Evolutionary conservation across 2,797 vertebrate genomes (phyloP), one percentile per base, ranked within the genome.

Genomic region (Fundulus diaphanus): DNA sequence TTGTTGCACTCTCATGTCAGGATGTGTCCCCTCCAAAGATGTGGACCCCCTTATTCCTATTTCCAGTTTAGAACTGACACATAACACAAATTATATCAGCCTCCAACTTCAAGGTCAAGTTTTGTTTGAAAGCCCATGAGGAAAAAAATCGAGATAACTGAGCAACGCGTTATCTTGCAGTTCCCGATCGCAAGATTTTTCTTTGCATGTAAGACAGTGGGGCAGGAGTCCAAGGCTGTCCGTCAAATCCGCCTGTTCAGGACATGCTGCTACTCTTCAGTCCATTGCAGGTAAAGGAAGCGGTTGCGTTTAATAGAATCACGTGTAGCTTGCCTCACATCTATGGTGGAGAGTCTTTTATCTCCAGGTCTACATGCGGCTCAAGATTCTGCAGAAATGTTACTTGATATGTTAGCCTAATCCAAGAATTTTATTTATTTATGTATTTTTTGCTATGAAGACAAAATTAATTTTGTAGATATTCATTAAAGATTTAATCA

Each of bases 151-250:
- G 24, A 78, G 82, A 90, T 85, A 81, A 82, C 66, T 35, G 2
- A 7, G 1, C 29, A 61, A 84, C 15, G 61, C 80, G 5, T 88
- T 85, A 85, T 83, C 84, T 74, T 46, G 20, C 48, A 48, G 11
- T 80, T 85, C 70, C 81, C 69, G 13, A 67, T 82, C 29, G 42
- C 29, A 8, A 33, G 33, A 46, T 66, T 20, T 76, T 0, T 35
- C 42, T 37, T 75, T 16, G 49, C 42, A 13, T 33, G 13, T 3
- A 2, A 8, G 70, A 13, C 0, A 40, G 22, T 63, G 27, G 79
- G 42, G 85, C 71, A 78, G 67, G 49, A 78, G 85, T 90, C 66
- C 90, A 92, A 90, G 83, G 89, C 83, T 87, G 75, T 76, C 16
- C 33, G 11, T 37, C 42, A 66, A 66, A 70, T 70, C n/a, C 37